Conservation (phyloP, 2,113 vertebrate genomes). For the Myotis davidii region DNA sequence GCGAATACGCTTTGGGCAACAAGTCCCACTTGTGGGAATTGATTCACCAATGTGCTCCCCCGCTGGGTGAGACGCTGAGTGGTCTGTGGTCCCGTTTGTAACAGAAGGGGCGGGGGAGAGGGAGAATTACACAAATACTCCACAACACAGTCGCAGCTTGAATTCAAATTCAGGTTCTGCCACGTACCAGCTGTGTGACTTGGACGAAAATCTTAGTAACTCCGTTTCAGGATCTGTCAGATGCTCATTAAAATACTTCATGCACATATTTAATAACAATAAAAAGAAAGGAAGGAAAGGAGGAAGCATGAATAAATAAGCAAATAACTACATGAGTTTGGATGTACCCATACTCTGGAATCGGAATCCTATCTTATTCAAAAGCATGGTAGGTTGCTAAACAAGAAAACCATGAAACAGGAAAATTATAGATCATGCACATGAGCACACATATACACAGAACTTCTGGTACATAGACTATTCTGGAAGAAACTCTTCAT, state of each 20-base stretch:
- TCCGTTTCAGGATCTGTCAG: background rate
- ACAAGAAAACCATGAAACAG: background rate
- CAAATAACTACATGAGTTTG: background rate
- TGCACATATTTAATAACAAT: background rate
- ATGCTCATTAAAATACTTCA: background rate
- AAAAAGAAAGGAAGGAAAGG: background rate
- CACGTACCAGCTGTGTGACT: background rate
- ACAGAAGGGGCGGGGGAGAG: background rate
- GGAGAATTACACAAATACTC: background rate
- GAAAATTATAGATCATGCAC: background rate
- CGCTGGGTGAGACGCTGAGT: background rate
- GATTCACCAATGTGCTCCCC: background rate
- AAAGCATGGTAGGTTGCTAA: background rate
- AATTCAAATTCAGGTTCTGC: background rate
- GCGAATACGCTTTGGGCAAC: background rate
- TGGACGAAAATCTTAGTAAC: background rate
- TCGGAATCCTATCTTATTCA: background rate
- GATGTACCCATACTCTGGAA: background rate
- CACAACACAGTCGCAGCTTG: background rate
- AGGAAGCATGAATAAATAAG: background rate
- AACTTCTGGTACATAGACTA: background rate
- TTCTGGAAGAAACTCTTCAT: background rate
- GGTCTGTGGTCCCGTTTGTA: rapidly evolving
- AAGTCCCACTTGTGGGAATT: background rate
- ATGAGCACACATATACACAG: rapidly evolving